Percentiles rank a stretch among this genome's conserved stretches.
Evolutionary conservation across 1,140 invertebrate genomes (phyloP).

Genomic region (Bombus pascuorum): DNA sequence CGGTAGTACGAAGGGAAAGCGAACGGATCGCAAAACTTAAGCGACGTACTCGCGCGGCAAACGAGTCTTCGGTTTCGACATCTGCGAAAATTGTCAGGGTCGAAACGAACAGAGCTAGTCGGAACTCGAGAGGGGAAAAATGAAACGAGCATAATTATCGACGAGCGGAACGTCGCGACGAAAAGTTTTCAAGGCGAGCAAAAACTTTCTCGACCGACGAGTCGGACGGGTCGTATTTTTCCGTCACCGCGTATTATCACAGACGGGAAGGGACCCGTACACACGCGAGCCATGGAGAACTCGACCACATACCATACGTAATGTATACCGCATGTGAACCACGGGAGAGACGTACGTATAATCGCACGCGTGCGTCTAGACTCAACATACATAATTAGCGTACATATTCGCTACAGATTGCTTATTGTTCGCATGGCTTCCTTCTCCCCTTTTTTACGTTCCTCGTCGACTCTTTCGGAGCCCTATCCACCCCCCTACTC

Average conservation of each 20-base stretch:
- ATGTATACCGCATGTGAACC: slow-evolving; percentile 57
- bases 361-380: slow-evolving; percentile 50
- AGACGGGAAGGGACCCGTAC: background rate
- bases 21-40: no score
- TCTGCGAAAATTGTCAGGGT: background rate
- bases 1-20: background rate
- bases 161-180: background rate
- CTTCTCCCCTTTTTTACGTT: background rate
- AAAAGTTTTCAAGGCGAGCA: slow-evolving; percentile 11
- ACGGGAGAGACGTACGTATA: slow-evolving; percentile 21
- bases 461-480: background rate
- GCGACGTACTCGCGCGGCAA: background rate
- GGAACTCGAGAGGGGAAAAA: background rate
- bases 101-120: background rate
- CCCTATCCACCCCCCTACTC: background rate
- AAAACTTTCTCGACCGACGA: slow-evolving; percentile 13
- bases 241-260: slow-evolving; percentile 26
- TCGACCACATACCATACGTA: slow-evolving; percentile 49
- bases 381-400: slow-evolving; percentile 57
- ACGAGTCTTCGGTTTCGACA: no score
- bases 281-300: slow-evolving; percentile 17
- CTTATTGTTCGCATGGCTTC: slow-evolving; percentile 55
- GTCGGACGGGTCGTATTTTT: slow-evolving; percentile 10
- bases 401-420: slow-evolving; percentile 51
- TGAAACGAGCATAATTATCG: background rate